Evolutionary conservation across 2,113 vertebrate genomes (phyloP).

Genomic region (Trinectes maculatus): DNA sequence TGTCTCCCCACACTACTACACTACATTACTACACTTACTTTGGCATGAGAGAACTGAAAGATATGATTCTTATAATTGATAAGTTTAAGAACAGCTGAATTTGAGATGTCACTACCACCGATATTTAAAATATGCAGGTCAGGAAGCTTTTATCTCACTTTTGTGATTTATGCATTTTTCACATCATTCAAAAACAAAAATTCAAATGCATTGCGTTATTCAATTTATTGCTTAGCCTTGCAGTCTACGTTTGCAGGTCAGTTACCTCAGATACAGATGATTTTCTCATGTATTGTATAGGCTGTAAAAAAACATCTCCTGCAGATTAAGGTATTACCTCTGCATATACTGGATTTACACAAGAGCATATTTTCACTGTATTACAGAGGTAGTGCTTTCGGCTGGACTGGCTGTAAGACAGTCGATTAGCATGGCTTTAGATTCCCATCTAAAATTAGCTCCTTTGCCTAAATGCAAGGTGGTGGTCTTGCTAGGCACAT

Average conservation of each 20-base stretch:
- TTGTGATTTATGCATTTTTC: too few species aligned
- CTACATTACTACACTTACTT: too few species aligned
- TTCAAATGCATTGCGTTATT: too few species aligned
- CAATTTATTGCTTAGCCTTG: too few species aligned
- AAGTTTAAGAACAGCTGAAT: too few species aligned
- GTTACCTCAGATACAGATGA: not conserved
- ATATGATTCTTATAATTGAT: too few species aligned
- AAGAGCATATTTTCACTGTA: slow-evolving; percentile 34
- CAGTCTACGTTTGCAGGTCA: not conserved
- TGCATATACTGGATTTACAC: slow-evolving; percentile 20
- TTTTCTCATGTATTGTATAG: not conserved
- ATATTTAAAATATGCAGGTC: too few species aligned
- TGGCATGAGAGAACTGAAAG: too few species aligned
- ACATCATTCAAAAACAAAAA: too few species aligned
- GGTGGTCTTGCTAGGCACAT: slow-evolving; percentile 32
- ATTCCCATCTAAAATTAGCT: slow-evolving; percentile 70
- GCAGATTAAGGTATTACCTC: slow-evolving; percentile 29
- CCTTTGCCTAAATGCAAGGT: slow-evolving; percentile 32
- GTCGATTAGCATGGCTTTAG: slow-evolving; percentile 41
- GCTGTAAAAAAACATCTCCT: slow-evolving; percentile 7
- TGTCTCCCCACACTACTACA: too few species aligned
- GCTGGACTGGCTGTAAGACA: slow-evolving; percentile 36
- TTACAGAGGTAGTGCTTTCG: slow-evolving; percentile 21
- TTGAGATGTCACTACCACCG: too few species aligned
- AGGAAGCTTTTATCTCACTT: too few species aligned